Conservation (phyloP, 2,113 vertebrate species). For the Istiophorus platypterus region DNA sequence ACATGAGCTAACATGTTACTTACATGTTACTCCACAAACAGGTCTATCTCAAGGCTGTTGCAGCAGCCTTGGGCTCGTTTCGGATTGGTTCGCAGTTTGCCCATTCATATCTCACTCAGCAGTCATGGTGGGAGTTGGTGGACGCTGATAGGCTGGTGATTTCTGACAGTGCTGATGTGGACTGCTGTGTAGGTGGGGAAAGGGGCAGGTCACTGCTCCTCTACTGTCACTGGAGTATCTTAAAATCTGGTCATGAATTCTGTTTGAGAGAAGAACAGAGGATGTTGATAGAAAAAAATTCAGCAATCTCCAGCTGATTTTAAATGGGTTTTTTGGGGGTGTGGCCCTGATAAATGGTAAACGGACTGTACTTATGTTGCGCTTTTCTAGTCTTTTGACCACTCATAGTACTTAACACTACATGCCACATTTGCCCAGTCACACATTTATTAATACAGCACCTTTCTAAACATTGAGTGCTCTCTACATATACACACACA, state of each 20-base stretch:
- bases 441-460: no score
- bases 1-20: conserved; percentile 28
- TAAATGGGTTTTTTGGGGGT: background rate
- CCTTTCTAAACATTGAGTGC: no score
- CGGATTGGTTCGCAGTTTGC: conserved; percentile 67
- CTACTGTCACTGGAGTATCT: conserved; percentile 27
- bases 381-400: no score
- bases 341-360: no score
- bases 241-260: conserved; percentile 6
- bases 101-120: conserved; percentile 70
- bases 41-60: conserved; percentile 69
- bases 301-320: background rate
- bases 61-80: conserved; percentile 31
- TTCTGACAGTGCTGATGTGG: conserved; percentile 82
- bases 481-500: no score
- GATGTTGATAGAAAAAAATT: no score
- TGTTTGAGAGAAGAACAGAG: background rate
- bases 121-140: conserved; percentile 73
- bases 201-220: conserved; percentile 27
- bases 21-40: conserved; percentile 42
- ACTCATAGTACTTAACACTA: no score
- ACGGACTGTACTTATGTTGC: no score
- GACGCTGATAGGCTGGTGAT: conserved; percentile 71
- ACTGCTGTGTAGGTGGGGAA: conserved; percentile 65
- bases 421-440: no score